Evolutionary conservation across 2,797 vertebrate genomes (phyloP).

Genomic region (Furcifer pardalis): DNA sequence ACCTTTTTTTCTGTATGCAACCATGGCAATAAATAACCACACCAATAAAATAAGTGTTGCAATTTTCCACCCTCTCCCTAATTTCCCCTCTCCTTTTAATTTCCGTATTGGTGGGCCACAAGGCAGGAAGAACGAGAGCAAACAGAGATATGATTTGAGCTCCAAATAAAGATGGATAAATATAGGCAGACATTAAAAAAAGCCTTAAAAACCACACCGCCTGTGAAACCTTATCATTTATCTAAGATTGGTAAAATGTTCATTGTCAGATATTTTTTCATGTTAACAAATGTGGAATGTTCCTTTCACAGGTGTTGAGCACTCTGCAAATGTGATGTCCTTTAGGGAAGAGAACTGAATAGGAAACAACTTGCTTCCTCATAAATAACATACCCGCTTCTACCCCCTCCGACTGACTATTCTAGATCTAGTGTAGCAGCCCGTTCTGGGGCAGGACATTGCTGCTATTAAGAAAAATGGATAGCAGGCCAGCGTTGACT

Average conservation of each 20-base stretch:
- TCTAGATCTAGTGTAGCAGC: not conserved
- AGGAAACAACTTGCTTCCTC: slow-evolving; percentile 23
- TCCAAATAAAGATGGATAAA: slow-evolving; percentile 26
- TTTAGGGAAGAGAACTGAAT: slow-evolving; percentile 38
- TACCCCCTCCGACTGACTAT: not conserved
- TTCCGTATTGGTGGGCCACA: not conserved
- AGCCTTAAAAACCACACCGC: slow-evolving; percentile 12
- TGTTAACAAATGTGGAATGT: slow-evolving; percentile 42
- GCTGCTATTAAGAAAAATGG: not conserved
- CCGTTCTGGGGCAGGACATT: not conserved
- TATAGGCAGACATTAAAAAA: slow-evolving; percentile 10
- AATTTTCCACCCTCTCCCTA: not conserved
- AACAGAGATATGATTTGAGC: slow-evolving; percentile 9
- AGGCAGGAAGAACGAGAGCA: not conserved
- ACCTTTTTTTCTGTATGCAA: too few species aligned
- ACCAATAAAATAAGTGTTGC: not conserved
- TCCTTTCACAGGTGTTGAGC: slow-evolving; percentile 33
- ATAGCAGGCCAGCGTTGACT: not conserved
- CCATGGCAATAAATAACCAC: too few species aligned
- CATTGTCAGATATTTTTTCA: slow-evolving; percentile 42
- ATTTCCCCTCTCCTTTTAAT: not conserved
- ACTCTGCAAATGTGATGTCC: slow-evolving; percentile 29
- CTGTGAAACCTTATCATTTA: slow-evolving; percentile 32
- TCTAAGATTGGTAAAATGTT: slow-evolving; percentile 29
- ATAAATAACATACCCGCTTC: slow-evolving; percentile 8